Base-by-base conservation (phyloP, 92 coral and sea anemone species). In the Palythoa heliodiscus region DNA sequence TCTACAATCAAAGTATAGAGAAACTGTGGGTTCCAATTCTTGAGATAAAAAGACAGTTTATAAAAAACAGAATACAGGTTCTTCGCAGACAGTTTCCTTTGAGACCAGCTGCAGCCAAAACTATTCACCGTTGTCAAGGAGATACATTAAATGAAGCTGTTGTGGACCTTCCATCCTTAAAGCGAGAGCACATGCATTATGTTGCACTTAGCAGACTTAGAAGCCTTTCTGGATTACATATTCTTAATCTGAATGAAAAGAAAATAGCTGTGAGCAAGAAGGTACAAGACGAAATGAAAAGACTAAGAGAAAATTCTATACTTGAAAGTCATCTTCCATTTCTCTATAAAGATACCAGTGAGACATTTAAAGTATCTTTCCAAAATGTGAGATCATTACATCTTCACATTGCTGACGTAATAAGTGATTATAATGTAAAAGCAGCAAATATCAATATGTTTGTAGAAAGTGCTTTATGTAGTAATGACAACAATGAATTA, bases 51-150 rank as follows among this genome's bases (percentile, higher is more conserved):
- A 82, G 92, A 83, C 91, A 90, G 71, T 92, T 90, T 72, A 63
- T 48, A 80, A 63, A 83, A 58, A 48, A 72, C 25, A 86, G 86
- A 83, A 83, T 40, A 63, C 55, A 82, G 63, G 71, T 92, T 52
- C 60, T 92, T 43, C 83, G 89, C 4, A 63, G 89, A 85, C 95
- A 87, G 75, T 92, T 92, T 82, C 92, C 95, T 23, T 14, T 92
- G 54, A 82, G 93, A 61, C 88, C 90, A 75, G 85, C 91, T 24
- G 90, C 92, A 23, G 93, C 95, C 11, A 92, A 92, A 77, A 92
- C 95, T 73, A 92, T 90, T 64, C 91, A 90, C 61, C 90, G 93
- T 68, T 93, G 92, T 75, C 92, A 92, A 84, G 93, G 93, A 29
- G 95, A 92, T 77, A 89, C 92, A 37, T 79, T 89, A 13, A 69